Evolutionary conservation across 2,113 vertebrate genomes (phyloP).

Genomic region (Conger conger): DNA sequence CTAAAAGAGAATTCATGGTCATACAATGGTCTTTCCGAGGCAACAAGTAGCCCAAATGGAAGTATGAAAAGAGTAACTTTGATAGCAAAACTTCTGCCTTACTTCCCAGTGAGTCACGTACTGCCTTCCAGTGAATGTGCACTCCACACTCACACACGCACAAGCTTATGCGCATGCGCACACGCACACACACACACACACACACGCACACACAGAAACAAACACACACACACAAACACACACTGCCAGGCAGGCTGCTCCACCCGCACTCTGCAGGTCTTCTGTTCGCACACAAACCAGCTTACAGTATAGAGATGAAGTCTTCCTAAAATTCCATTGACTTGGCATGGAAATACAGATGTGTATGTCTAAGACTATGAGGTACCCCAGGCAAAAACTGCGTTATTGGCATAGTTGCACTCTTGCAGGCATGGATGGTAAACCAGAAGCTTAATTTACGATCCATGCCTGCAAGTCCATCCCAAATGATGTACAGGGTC

Average conservation of each 20-base stretch:
- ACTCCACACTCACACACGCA: not conserved
- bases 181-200: constrained; percentile 11
- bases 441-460: not conserved
- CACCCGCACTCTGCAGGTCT: not conserved
- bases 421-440: not conserved
- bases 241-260: not conserved
- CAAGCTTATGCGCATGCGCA: not conserved
- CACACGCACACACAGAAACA: constrained; percentile 15
- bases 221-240: constrained; percentile 1
- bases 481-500: not conserved
- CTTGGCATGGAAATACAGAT: not conserved
- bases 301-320: not conserved
- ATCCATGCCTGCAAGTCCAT: not conserved
- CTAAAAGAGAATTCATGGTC: not conserved
- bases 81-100: not conserved
- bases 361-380: not conserved
- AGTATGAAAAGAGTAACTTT: too few relatives aligned
- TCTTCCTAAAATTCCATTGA: not conserved
- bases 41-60: too few relatives aligned
- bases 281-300: not conserved
- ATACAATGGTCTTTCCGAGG: not conserved
- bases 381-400: not conserved
- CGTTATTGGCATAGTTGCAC: not conserved
- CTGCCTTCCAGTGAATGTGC: not conserved
- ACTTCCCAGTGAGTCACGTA: not conserved